Conservation (phyloP, 2,888 invertebrate species). For the Gari tellinella region DNA sequence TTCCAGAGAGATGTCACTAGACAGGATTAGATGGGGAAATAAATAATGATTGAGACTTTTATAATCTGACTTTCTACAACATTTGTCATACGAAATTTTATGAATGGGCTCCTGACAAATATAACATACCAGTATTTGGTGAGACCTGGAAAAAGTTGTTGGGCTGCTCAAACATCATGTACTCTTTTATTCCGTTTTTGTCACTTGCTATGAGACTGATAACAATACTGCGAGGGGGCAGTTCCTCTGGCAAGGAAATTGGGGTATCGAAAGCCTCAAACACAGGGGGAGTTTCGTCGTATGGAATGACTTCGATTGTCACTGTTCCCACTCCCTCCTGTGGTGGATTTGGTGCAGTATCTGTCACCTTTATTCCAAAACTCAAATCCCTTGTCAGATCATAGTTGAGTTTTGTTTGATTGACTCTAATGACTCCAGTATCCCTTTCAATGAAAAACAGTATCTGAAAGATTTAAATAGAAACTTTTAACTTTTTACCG, state of each 20-base stretch:
- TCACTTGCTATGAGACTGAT: slow-evolving; percentile 77
- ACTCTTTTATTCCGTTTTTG: slow-evolving; percentile 71
- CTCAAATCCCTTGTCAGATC: slow-evolving; percentile 92
- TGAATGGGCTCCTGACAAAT: too few species aligned
- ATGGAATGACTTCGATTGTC: slow-evolving; percentile 87
- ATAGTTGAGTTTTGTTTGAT: slow-evolving; percentile 90
- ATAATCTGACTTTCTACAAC: too few species aligned
- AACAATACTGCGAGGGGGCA: slow-evolving; percentile 71
- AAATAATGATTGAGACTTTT: too few species aligned
- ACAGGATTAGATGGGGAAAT: too few species aligned
- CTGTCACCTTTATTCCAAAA: slow-evolving; percentile 92
- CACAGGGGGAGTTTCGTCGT: slow-evolving; percentile 87
- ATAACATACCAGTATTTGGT: too few species aligned
- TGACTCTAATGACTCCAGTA: slow-evolving; percentile 91
- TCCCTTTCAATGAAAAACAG: slow-evolving; percentile 90
- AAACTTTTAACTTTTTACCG: too few species aligned
- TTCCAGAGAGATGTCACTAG: too few species aligned
- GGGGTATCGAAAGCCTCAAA: slow-evolving; percentile 84
- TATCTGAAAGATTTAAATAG: too few species aligned
- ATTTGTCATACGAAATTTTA: too few species aligned
- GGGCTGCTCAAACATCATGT: slow-evolving; percentile 25
- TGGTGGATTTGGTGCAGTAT: slow-evolving; percentile 88
- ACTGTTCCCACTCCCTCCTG: slow-evolving; percentile 86
- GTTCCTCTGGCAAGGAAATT: slow-evolving; percentile 73
- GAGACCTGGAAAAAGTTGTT: too few species aligned